phyloP scores from a whole-genome alignment of 2,888 invertebrate genomes.

The Drosophila infuscata region DNA sequence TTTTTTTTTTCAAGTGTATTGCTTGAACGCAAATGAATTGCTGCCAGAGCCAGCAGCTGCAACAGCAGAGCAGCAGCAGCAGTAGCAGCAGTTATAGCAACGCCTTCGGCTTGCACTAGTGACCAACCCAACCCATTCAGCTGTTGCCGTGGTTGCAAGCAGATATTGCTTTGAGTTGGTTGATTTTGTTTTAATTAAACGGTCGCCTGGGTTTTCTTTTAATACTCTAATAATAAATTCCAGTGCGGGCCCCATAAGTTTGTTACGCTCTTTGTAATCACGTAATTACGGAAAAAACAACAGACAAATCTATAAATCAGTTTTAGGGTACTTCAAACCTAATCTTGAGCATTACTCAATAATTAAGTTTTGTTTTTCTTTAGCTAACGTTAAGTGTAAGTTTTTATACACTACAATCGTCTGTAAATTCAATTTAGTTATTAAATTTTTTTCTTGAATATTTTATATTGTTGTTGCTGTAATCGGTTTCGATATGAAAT shows the following conservation, averaged over 20 bases:
- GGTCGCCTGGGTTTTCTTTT: constrained; percentile 44
- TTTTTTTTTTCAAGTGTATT: neutral
- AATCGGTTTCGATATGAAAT: constrained; percentile 74
- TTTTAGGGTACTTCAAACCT: neutral
- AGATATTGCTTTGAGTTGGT: constrained; percentile 37
- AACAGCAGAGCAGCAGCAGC: constrained; percentile 22
- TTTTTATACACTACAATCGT: constrained; percentile 28
- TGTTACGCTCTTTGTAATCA: constrained; percentile 23
- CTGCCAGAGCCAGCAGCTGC: constrained; percentile 23
- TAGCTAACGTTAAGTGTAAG: constrained; percentile 1
- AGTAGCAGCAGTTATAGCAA: constrained; percentile 30
- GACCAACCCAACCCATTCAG: constrained; percentile 74
- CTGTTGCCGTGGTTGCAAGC: constrained; percentile 25
- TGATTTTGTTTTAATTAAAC: constrained; percentile 74
- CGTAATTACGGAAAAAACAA: neutral
- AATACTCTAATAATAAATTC: constrained; percentile 26
- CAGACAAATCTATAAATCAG: neutral
- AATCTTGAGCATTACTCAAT: constrained; percentile 8
- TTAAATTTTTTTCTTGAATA: constrained; percentile 55
- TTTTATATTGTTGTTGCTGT: constrained; percentile 54
- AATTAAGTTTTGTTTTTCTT: constrained; percentile 10
- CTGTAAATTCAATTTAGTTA: constrained; percentile 50
- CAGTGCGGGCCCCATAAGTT: constrained; percentile 7
- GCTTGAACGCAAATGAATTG: constrained; percentile 35
- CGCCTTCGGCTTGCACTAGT: constrained; percentile 64